These are phyloP conservation scores for Yoshiicerus persimilis DNA, from an alignment of 1,140 invertebrate genomes.

Conservation along the genomic window DNA sequence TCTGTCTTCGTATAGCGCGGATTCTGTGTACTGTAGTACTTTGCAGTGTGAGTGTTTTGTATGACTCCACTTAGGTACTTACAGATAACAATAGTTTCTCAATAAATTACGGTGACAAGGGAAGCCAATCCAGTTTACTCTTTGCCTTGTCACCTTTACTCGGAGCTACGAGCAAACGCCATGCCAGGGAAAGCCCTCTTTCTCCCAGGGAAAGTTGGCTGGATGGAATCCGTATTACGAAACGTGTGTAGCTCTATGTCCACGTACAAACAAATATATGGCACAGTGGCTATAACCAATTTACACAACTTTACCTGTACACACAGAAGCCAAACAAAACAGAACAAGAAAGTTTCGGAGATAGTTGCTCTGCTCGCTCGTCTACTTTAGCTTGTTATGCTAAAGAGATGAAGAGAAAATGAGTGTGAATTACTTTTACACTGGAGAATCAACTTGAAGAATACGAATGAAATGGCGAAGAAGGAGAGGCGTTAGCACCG, in stretches of 20 bases:
- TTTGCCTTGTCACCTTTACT: background rate
- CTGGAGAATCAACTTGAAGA: background rate
- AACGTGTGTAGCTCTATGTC: too few species aligned
- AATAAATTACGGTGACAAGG: background rate
- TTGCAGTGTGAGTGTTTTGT: background rate
- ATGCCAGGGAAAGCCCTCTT: background rate
- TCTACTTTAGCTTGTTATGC: background rate
- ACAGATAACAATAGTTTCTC: background rate
- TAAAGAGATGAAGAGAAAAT: constrained; percentile 6
- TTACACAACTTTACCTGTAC: background rate
- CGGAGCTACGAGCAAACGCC: background rate
- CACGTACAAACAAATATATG: too few species aligned
- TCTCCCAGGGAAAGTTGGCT: background rate
- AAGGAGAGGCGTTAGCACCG: background rate
- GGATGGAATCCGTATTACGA: background rate
- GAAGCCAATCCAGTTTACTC: background rate
- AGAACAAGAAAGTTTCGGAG: background rate
- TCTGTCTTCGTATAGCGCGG: too few species aligned
- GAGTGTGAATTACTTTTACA: constrained; percentile 10
- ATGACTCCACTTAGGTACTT: background rate
- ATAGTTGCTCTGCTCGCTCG: background rate
- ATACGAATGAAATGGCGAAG: background rate
- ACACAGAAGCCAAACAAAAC: background rate
- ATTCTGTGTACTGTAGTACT: background rate
- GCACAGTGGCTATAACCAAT: background rate